Evolutionary conservation across 2,888 invertebrate species (phyloP), one percentile per base, ranked within the genome.

Genomic region (Caenorhabditis sp.): DNA sequence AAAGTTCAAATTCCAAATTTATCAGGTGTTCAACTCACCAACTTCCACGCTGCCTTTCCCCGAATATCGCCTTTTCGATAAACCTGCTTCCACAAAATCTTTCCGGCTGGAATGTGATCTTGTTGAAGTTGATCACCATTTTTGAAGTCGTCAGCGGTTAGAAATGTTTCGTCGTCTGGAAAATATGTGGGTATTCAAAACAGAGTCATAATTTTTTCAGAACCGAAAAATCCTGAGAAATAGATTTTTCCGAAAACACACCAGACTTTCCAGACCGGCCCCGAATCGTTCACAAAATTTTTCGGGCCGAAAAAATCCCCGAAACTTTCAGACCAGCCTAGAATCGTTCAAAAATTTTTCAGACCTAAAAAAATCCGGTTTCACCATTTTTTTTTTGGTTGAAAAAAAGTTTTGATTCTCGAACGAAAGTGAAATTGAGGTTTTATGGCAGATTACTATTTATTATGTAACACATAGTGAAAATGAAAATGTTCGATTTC

Each of bases 1-100:
- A n/a, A n/a, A n/a, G n/a, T n/a, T n/a, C n/a, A n/a, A n/a, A n/a
- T n/a, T n/a, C n/a, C n/a, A n/a, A n/a, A n/a, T n/a, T n/a, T n/a
- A n/a, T n/a, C n/a, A 12, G 4, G 49, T n/a, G 21, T 61, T 61
- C 10, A 36, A 19, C 49, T 19, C 27, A 67, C 71, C 64, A 72
- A 58, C 69, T 76, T 77, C 84, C 83, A 85, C 10, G 83, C 78
- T 6, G 86, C 86, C 58, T 83, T 84, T 62, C 86, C 86, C 1
- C 83, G 77, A 37, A 86, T 84, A 59, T 85, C 86, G n/a, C 86
- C 85, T 37, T 78, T 76, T 50, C 76, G 74, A 69, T 66, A 84
- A 36, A 72, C 71, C 58, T 85, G 85, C 50, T 77, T 81, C 50
- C 83, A 81, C 14, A 85, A 74, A 57, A 78, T 77, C 5, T 67